Conservation (phyloP, 2,888 invertebrate species). For the Athetis lepigone region DNA sequence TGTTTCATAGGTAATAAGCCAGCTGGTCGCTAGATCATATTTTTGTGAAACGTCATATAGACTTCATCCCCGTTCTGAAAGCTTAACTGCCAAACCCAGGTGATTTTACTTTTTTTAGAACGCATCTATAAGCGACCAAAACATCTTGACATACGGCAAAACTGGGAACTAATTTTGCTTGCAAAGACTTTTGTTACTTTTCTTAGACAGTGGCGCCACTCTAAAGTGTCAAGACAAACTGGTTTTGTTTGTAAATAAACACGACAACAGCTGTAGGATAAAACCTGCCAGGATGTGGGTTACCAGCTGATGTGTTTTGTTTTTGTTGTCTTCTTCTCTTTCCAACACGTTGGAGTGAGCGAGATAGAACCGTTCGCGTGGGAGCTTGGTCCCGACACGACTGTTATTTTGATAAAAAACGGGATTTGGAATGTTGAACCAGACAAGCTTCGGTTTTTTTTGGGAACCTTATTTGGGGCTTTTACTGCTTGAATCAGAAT, state of each 20-base stretch:
- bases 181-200: background rate
- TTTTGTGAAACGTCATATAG: background rate
- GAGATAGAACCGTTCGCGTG: conserved; percentile 38
- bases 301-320: conserved; percentile 59
- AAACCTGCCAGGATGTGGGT: conserved; percentile 63
- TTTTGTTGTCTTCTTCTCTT: conserved; percentile 48
- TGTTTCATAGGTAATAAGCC: background rate
- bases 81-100: conserved; percentile 15
- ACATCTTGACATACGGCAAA: conserved; percentile 1
- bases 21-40: background rate
- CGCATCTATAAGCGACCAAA: background rate
- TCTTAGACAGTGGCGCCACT: conserved; percentile 14
- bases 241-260: conserved; percentile 17
- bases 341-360: conserved; percentile 16
- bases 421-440: conserved; percentile 44
- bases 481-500: background rate
- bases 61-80: background rate
- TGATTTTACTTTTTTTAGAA: conserved; percentile 31
- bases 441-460: background rate
- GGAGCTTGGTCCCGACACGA: conserved; percentile 44
- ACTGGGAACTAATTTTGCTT: background rate
- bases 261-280: conserved; percentile 52
- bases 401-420: conserved; percentile 61
- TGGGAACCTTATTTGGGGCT: background rate
- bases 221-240: background rate